These are phyloP conservation scores for Urocyon cinereoargenteus DNA, from an alignment of 2,797 vertebrate species.

Conservation along the genomic window DNA sequence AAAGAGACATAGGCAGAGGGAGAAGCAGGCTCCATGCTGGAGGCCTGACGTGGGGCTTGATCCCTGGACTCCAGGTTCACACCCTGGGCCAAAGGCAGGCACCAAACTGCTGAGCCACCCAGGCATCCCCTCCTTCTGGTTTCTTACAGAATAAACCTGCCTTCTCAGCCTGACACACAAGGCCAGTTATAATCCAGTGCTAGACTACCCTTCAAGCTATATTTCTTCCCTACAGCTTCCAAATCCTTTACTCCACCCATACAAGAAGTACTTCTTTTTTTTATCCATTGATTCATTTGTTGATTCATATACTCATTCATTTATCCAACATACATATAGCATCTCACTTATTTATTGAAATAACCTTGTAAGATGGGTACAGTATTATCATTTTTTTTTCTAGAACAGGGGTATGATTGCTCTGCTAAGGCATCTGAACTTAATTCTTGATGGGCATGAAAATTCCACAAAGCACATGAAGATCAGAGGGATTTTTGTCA, in stretches of 20 bases:
- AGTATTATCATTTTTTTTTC: background rate
- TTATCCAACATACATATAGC: background rate
- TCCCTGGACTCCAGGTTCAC: no score
- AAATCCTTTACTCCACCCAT: background rate
- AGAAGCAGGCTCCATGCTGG: no score
- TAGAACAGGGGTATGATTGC: background rate
- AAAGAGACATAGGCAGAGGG: no score
- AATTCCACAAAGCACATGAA: background rate
- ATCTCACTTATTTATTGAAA: slow-evolving; percentile 35
- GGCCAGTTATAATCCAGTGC: background rate
- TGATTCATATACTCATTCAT: background rate
- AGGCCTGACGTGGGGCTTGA: no score
- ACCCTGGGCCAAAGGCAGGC: no score
- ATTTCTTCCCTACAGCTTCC: background rate
- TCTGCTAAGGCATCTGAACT: background rate
- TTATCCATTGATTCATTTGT: background rate
- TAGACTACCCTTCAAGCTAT: background rate
- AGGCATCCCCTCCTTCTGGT: no score
- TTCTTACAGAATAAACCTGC: slow-evolving; percentile 36
- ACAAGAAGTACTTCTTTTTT: background rate
- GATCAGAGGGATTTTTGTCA: background rate
- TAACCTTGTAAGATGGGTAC: background rate
- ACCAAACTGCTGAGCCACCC: no score
- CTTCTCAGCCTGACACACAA: background rate
- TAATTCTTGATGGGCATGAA: slow-evolving; percentile 5